These are phyloP conservation scores for Chelidonichthys spinosus DNA, from an alignment of 2,797 vertebrate species.

Conservation along the genomic window DNA sequence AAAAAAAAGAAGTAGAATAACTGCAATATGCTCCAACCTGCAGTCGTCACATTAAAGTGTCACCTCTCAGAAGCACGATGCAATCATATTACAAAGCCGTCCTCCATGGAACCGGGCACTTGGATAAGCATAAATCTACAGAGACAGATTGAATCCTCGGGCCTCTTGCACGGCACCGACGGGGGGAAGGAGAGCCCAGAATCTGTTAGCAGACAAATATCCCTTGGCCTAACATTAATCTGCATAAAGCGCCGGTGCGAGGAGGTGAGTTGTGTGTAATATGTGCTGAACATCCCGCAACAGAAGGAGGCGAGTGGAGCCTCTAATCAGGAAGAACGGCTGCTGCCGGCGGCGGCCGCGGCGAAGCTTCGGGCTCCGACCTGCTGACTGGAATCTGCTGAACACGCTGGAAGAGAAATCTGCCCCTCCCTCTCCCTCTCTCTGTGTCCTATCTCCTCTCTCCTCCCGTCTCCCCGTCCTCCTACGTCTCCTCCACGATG, in stretches of 20 bases:
- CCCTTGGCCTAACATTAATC: conserved; percentile 63
- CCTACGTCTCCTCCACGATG: conserved; percentile 8
- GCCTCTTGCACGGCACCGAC: conserved; percentile 6
- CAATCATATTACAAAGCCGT: conserved; percentile 45
- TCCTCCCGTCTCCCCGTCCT: conserved; percentile 5
- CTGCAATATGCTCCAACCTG: conserved; percentile 56
- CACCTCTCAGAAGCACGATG: conserved; percentile 45
- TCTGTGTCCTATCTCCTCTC: conserved; percentile 6
- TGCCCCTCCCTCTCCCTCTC: not conserved
- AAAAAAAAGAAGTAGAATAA: conserved; percentile 63
- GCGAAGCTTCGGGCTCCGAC: conserved; percentile 45
- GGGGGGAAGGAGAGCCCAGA: conserved; percentile 29
- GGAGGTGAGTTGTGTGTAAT: conserved; percentile 59
- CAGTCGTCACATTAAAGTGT: conserved; percentile 62
- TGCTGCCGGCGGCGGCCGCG: conserved; percentile 28
- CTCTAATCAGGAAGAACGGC: conserved; percentile 62
- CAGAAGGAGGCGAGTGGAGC: conserved; percentile 65
- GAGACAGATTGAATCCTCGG: conserved; percentile 49
- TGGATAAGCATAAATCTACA: conserved; percentile 42
- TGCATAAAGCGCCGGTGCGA: conserved; percentile 60
- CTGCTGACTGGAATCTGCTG: conserved; percentile 68
- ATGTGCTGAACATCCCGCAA: conserved; percentile 61
- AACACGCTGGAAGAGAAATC: conserved; percentile 48
- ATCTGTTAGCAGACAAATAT: conserved; percentile 66
- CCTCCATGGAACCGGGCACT: conserved; percentile 19